These are phyloP conservation scores for Apamea epomidion DNA, from an alignment of 2,888 invertebrate genomes.

Conservation along the genomic window DNA sequence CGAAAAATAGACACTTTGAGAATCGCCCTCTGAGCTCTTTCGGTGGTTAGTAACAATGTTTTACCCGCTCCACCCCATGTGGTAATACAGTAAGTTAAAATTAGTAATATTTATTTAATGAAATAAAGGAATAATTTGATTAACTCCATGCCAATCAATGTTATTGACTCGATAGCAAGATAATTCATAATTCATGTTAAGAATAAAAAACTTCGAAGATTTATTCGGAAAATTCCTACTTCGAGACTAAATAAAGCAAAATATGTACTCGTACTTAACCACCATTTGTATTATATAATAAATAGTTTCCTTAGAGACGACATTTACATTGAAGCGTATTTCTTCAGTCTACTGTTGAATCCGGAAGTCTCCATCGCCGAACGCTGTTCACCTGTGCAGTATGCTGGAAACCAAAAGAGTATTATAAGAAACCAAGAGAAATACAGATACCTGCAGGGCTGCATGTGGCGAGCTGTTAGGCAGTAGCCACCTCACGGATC, in stretches of 20 bases:
- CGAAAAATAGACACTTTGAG: too few relatives aligned
- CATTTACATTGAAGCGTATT: constrained; percentile 68
- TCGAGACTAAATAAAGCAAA: constrained; percentile 15
- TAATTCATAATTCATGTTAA: background rate
- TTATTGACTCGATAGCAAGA: background rate
- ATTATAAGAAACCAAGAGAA: too few relatives aligned
- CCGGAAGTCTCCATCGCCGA: constrained; percentile 77
- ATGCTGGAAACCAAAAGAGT: constrained; percentile 75
- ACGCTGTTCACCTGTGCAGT: constrained; percentile 83
- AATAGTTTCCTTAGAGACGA: constrained; percentile 22
- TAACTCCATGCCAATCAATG: background rate
- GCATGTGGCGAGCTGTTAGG: too few relatives aligned
- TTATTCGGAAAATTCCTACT: background rate
- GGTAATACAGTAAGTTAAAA: too few relatives aligned
- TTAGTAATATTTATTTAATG: background rate
- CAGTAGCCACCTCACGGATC: too few relatives aligned
- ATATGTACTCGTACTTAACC: background rate
- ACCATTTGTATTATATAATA: constrained; percentile 22
- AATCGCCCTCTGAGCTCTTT: too few relatives aligned
- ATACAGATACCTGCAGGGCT: too few relatives aligned
- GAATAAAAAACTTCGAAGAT: too few relatives aligned
- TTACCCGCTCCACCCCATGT: too few relatives aligned
- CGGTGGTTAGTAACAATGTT: too few relatives aligned
- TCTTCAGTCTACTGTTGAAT: constrained; percentile 77
- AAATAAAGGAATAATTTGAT: background rate